Conservation (phyloP, 2,113 vertebrate genomes). For the Pimephales promelas region DNA sequence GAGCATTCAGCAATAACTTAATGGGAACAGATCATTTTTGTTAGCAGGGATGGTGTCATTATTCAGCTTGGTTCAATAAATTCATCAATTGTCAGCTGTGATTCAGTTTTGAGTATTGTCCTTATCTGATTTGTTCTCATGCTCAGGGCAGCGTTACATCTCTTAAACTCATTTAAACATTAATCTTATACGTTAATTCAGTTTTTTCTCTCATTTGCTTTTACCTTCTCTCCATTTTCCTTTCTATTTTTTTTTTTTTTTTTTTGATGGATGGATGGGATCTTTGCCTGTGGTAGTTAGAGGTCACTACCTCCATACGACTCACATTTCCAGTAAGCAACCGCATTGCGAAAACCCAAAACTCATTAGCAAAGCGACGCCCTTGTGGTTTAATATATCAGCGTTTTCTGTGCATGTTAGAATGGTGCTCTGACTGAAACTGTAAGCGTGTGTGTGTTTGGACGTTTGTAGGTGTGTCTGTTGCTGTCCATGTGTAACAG, state of each 20-base stretch:
- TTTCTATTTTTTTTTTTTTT: neutral
- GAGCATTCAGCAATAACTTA: no score
- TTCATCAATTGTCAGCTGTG: no score
- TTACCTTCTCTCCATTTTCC: neutral
- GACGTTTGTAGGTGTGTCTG: slow-evolving; percentile 24
- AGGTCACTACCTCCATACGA: neutral
- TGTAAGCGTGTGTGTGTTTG: neutral
- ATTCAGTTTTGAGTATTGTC: no score
- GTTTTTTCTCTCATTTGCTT: neutral
- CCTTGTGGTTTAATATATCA: neutral
- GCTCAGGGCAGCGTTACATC: neutral
- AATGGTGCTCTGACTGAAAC: slow-evolving; percentile 12
- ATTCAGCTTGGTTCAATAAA: no score
- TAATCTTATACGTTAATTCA: neutral
- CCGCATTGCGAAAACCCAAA: neutral
- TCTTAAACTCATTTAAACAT: neutral
- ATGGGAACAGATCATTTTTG: no score
- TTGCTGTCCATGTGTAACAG: slow-evolving; percentile 3
- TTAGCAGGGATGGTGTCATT: no score
- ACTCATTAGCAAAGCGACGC: neutral
- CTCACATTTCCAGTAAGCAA: neutral
- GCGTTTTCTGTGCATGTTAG: neutral
- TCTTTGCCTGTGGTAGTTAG: neutral
- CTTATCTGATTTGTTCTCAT: no score
- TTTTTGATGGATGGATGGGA: neutral